Base-by-base conservation (phyloP, 2,888 invertebrate species). In the Lepidocyrtinus sp. region DNA sequence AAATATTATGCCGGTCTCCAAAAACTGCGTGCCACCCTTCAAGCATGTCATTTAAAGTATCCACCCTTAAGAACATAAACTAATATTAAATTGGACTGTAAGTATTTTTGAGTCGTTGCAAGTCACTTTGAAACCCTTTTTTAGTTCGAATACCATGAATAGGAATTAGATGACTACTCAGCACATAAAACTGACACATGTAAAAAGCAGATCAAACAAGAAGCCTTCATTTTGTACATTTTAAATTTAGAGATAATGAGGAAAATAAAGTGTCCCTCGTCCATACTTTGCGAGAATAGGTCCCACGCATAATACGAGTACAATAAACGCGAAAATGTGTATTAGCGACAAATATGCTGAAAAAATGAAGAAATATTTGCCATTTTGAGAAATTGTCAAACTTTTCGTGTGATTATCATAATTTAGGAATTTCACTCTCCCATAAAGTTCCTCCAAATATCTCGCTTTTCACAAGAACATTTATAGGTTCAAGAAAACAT, bases 361-460 rank as follows among this genome's bases (percentile, higher is more conserved):
- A 36, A 68, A 12, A 59, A 76, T 70, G 27, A 72, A 77, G 76
- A 76, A 76, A 76, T 76, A 64, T 71, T 70, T 70, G 46, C 77
- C 77, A 72, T 77, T 77, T 77, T 71, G 27, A 77, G 77, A 62
- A 67, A 72, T 72, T 77, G 72, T 77, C 77, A 72, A 77, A 72
- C 45, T 62, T 68, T 61, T 68, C 19, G 46, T 27, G 50, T 62
- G 19, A 72, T 72, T 67, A 62, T 22, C 65, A 72, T 77, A 77
- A 72, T 72, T 62, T 61, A 62, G 27, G 17, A 63, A 62, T 36
- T 21, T 61, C 22, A 26, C 55, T 27, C n/a, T 59, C 59, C 69
- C n/a, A n/a, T n/a, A n/a, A n/a, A n/a, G n/a, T n/a, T n/a, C n/a
- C n/a, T n/a, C n/a, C n/a, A n/a, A n/a, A n/a, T n/a, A n/a, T n/a